A percentile compares a stretch with the other conserved stretches of the same genome.
Evolutionary conservation across 2,888 invertebrate species (phyloP).

Genomic region (Meiosimyza decipiens): DNA sequence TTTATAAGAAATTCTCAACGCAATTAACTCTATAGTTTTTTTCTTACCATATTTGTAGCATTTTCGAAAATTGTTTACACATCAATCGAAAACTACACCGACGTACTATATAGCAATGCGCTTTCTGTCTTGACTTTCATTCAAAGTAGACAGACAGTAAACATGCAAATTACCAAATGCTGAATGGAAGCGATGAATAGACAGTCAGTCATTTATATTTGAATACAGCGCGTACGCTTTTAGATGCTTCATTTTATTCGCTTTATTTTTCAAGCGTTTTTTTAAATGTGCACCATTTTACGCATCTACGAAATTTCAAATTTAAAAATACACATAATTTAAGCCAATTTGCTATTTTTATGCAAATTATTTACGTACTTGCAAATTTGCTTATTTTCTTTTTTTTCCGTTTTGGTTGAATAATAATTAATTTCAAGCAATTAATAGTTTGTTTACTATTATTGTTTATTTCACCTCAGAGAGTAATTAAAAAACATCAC

Average conservation of each 20-base stretch:
- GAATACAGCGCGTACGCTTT: background rate
- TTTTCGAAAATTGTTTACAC: slow-evolving; percentile 5
- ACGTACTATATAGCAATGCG: slow-evolving; percentile 7
- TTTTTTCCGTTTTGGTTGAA: background rate
- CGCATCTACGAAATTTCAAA: slow-evolving; percentile 20
- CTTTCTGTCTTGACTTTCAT: slow-evolving; percentile 12
- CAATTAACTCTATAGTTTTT: too few relatives aligned
- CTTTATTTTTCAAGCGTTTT: background rate
- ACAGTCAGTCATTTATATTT: background rate
- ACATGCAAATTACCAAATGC: slow-evolving; percentile 1
- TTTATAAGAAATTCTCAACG: too few relatives aligned
- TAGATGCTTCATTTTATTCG: background rate
- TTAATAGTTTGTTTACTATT: background rate
- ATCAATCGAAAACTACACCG: background rate
- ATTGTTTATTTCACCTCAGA: slow-evolving; percentile 40
- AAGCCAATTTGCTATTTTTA: background rate
- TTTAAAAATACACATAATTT: slow-evolving; percentile 1
- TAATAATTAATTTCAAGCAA: slow-evolving; percentile 39
- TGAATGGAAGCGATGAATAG: background rate
- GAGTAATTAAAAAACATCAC: too few relatives aligned
- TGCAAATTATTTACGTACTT: slow-evolving; percentile 9
- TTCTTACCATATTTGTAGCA: too few relatives aligned
- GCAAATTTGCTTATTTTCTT: background rate
- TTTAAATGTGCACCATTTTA: slow-evolving; percentile 20
- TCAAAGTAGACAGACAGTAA: background rate